phyloP scores from a whole-genome alignment of 2,888 invertebrate genomes.

The Sarcophaga subvicina region DNA sequence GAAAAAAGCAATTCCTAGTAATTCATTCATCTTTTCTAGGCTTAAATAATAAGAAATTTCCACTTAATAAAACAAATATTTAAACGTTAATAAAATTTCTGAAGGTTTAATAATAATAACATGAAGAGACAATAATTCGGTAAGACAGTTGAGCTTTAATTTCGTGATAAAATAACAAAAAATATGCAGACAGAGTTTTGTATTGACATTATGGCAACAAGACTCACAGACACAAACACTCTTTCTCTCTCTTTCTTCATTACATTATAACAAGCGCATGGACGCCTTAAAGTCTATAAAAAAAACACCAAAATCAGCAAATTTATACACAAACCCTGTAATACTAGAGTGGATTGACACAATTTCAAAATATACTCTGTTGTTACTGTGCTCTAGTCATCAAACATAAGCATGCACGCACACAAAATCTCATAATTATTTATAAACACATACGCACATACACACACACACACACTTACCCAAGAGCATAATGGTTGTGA shows the following conservation, averaged over 20 bases:
- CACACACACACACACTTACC: neutral
- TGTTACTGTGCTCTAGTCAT: neutral
- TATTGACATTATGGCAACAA: constrained; percentile 42
- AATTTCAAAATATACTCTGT: constrained; percentile 34
- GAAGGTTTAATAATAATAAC: constrained; percentile 35
- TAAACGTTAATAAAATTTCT: neutral
- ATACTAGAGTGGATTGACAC: constrained; percentile 49
- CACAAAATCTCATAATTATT: neutral
- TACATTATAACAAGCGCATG: constrained; percentile 7
- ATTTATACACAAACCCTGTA: constrained; percentile 42
- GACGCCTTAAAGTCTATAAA: constrained; percentile 58
- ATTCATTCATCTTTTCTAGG: no score
- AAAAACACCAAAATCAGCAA: constrained; percentile 63
- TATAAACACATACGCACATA: neutral
- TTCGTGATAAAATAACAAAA: constrained; percentile 53
- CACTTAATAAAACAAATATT: neutral
- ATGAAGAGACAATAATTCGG: constrained; percentile 2
- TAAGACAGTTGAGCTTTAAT: constrained; percentile 40
- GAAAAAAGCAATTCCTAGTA: no score
- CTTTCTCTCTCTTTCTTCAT: neutral
- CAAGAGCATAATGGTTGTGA: neutral
- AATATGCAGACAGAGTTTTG: constrained; percentile 10
- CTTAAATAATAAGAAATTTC: neutral
- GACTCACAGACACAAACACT: neutral
- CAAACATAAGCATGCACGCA: neutral